Percentiles rank a stretch among this genome's conserved stretches.
Conservation (phyloP, 2,797 vertebrate species). For the Hippocampus kuda region DNA sequence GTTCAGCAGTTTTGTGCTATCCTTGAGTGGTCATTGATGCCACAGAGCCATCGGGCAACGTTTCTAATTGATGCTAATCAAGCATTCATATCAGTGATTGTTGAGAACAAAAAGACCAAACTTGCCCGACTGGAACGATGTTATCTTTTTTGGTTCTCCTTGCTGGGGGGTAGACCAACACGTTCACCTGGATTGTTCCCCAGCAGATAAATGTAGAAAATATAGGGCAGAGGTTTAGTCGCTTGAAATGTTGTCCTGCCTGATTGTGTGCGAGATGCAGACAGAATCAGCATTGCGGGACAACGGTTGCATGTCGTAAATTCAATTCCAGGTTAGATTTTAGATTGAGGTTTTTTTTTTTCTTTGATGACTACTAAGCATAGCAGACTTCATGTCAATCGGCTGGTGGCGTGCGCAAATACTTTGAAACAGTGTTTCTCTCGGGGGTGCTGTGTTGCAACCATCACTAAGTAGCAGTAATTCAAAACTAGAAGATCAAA, state of each 20-base stretch:
- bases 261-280: background rate
- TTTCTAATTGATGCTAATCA: background rate
- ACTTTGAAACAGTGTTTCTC: background rate
- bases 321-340: too few species aligned
- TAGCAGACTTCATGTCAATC: background rate
- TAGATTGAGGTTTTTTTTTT: too few species aligned
- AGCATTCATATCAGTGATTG: background rate
- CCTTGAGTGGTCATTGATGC: too few species aligned
- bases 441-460: background rate
- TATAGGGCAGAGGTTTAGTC: background rate
- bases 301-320: too few species aligned
- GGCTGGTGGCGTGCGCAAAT: background rate
- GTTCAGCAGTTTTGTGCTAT: too few species aligned
- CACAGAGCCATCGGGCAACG: too few species aligned
- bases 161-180: background rate
- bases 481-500: slow-evolving; percentile 3
- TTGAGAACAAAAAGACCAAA: background rate
- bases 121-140: background rate
- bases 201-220: background rate
- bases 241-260: background rate
- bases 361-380: background rate
- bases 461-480: background rate
- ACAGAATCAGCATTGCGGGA: background rate
- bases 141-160: background rate
- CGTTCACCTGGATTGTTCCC: background rate